Evolutionary conservation across 2,797 vertebrate species (phyloP).

Genomic region (Lithobates sylvaticus): DNA sequence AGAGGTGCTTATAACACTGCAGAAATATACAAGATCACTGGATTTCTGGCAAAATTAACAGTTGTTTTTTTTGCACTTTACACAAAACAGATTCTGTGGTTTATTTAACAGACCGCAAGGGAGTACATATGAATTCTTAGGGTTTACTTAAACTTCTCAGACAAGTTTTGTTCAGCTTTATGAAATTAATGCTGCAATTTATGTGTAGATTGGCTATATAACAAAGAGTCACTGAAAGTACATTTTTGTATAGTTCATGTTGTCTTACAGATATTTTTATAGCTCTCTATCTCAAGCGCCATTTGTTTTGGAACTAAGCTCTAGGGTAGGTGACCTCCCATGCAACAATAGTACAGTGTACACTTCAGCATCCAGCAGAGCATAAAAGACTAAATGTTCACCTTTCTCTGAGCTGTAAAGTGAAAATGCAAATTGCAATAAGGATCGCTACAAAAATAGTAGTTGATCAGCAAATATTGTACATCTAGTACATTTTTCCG

Average conservation of each 20-base stretch:
- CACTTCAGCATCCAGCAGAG: slow-evolving; percentile 8
- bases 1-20: too few species aligned
- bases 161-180: too few species aligned
- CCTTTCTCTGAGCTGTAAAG: slow-evolving; percentile 3
- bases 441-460: not conserved
- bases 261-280: slow-evolving; percentile 20
- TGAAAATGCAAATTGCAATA: not conserved
- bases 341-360: not conserved
- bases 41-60: too few species aligned
- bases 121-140: too few species aligned
- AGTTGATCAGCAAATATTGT: too few species aligned
- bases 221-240: slow-evolving; percentile 22
- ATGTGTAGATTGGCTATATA: not conserved
- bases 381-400: slow-evolving; percentile 7
- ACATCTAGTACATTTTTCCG: too few species aligned
- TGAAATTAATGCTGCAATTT: not conserved
- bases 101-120: too few species aligned
- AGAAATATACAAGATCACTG: too few species aligned
- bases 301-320: slow-evolving; percentile 20
- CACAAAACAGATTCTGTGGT: too few species aligned
- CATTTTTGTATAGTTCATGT: slow-evolving; percentile 24
- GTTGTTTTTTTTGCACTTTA: too few species aligned
- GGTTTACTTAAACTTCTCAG: too few species aligned
- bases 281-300: slow-evolving; percentile 19
- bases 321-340: slow-evolving; percentile 34